These are phyloP conservation scores for Plagodis pulveraria DNA, from an alignment of 2,888 invertebrate genomes.

Conservation along the genomic window DNA sequence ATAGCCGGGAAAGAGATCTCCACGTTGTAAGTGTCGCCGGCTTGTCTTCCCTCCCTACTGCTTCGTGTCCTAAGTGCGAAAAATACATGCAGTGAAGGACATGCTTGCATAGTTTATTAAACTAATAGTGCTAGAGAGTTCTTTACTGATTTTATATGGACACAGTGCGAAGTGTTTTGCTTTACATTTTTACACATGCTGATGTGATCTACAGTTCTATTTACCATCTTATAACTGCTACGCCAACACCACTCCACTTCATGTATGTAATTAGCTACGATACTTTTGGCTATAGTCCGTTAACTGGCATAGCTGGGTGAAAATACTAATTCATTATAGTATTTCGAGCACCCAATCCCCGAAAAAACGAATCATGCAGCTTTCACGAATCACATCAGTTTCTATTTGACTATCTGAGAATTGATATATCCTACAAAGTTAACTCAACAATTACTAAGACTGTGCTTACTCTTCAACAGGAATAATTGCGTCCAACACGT, in stretches of 20 bases:
- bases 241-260: conserved; percentile 50
- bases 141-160: conserved; percentile 15
- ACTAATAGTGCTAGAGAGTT: conserved; percentile 37
- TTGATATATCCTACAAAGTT: conserved; percentile 10
- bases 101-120: conserved; percentile 52
- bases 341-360: too few species aligned
- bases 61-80: conserved; percentile 88
- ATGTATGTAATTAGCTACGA: not conserved
- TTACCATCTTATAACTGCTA: conserved; percentile 34
- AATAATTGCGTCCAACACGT: conserved; percentile 92
- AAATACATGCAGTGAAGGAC: conserved; percentile 82
- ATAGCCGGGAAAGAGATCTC: conserved; percentile 96
- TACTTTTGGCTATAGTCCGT: not conserved
- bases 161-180: conserved; percentile 31
- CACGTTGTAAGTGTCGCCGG: conserved; percentile 95
- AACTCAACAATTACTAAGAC: not conserved
- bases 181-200: conserved; percentile 48
- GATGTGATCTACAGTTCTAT: conserved; percentile 43
- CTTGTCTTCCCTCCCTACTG: conserved; percentile 93
- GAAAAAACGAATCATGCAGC: not conserved
- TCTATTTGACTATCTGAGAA: conserved; percentile 4
- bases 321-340: too few species aligned
- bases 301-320: not conserved
- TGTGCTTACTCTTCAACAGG: conserved; percentile 93
- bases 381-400: not conserved